Evolutionary conservation across 2,888 invertebrate species (phyloP).

Genomic region (Apamea sordens): DNA sequence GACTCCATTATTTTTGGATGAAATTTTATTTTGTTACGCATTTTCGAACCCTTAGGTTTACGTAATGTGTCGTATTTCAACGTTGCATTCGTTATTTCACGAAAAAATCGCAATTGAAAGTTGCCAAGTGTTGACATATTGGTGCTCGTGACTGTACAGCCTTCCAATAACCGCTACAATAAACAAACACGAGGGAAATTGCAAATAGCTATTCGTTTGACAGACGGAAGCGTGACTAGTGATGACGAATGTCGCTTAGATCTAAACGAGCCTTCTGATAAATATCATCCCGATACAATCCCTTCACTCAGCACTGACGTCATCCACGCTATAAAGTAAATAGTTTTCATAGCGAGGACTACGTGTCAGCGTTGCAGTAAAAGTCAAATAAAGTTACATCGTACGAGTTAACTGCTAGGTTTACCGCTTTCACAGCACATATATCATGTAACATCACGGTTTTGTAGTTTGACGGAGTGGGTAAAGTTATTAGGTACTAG

Average conservation of each 20-base stretch:
- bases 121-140: no score
- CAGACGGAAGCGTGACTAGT: background rate
- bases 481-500: constrained; percentile 21
- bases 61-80: no score
- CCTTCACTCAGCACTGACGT: constrained; percentile 7
- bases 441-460: constrained; percentile 34
- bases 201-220: no score
- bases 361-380: constrained; percentile 38
- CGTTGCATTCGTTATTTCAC: no score
- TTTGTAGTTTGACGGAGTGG: constrained; percentile 20
- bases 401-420: constrained; percentile 52
- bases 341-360: constrained; percentile 41
- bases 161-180: background rate
- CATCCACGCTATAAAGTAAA: constrained; percentile 37
- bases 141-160: no score
- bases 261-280: constrained; percentile 30
- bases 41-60: no score
- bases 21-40: no score
- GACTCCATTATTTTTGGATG: no score
- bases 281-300: constrained; percentile 11
- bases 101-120: no score
- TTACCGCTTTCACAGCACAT: constrained; percentile 46
- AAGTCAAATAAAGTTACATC: constrained; percentile 60
- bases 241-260: background rate
- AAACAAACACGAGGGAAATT: background rate